Conservation (phyloP, 30 jellyfish, hydroid and myxozoan species). For the Mastigias papua region DNA sequence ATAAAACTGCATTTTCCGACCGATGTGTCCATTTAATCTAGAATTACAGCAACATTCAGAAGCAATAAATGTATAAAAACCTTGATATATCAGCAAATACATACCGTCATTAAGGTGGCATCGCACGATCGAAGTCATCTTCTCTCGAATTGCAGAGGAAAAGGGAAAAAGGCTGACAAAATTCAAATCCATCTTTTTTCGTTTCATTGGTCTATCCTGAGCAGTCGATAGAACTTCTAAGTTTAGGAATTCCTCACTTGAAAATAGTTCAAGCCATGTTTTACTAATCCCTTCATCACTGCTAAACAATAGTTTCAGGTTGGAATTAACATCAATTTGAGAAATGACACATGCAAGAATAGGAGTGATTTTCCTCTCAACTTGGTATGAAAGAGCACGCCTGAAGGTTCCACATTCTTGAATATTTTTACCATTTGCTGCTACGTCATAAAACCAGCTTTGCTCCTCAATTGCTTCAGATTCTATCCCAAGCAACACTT, state of each 20-base stretch:
- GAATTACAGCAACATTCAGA: too few relatives aligned
- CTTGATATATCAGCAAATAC: too few relatives aligned
- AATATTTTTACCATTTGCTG: conserved; percentile 59
- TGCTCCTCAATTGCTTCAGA: conserved; percentile 17
- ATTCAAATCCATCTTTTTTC: neutral
- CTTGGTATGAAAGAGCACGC: conserved; percentile 70
- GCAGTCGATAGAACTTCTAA: neutral
- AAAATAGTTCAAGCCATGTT: conserved; percentile 32
- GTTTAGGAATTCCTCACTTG: conserved; percentile 21
- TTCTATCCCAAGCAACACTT: conserved; percentile 27
- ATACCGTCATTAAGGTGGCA: conserved; percentile 42
- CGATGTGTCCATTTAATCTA: too few relatives aligned
- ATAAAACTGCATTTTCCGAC: too few relatives aligned
- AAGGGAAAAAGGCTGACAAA: conserved; percentile 42
- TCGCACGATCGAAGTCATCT: conserved; percentile 2
- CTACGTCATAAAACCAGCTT: conserved; percentile 80
- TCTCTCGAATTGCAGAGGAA: conserved; percentile 33
- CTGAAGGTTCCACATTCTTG: conserved; percentile 89
- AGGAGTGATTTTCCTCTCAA: conserved; percentile 67
- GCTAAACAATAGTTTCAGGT: conserved; percentile 38
- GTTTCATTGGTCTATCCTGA: neutral
- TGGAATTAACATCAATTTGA: conserved; percentile 50
- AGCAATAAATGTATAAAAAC: too few relatives aligned
- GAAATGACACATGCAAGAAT: conserved; percentile 39
- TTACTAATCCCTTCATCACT: conserved; percentile 9